A percentile compares a stretch with the other conserved stretches of the same genome.
Conservation (phyloP, 2,888 invertebrate species). For the Ptychoptera contaminata region DNA sequence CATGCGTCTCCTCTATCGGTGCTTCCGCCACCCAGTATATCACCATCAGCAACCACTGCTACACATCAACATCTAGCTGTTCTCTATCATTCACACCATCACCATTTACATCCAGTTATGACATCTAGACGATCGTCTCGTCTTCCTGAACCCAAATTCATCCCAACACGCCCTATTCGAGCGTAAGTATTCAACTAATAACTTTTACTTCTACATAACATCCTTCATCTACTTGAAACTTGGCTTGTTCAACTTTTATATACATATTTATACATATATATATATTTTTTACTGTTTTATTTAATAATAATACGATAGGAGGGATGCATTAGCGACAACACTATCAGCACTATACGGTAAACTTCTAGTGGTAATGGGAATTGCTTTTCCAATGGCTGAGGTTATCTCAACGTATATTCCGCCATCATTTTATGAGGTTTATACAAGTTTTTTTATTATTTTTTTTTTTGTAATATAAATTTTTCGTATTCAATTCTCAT, state of each 20-base stretch:
- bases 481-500: background rate
- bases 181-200: slow-evolving; percentile 21
- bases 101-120: slow-evolving; percentile 28
- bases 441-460: slow-evolving; percentile 11
- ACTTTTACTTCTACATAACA: slow-evolving; percentile 2
- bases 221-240: too few species aligned
- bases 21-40: slow-evolving; percentile 4
- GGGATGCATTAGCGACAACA: slow-evolving; percentile 74
- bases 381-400: slow-evolving; percentile 91
- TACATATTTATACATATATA: slow-evolving; percentile 2
- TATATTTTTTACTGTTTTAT: background rate
- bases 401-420: slow-evolving; percentile 89
- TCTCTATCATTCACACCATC: slow-evolving; percentile 27
- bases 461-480: too few species aligned
- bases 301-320: slow-evolving; percentile 34
- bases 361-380: slow-evolving; percentile 84
- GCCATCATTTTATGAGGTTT: slow-evolving; percentile 81
- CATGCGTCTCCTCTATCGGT: slow-evolving; percentile 2
- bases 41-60: background rate
- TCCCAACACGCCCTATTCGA: slow-evolving; percentile 21
- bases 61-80: slow-evolving; percentile 22
- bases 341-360: slow-evolving; percentile 89
- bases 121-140: slow-evolving; percentile 29
- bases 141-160: slow-evolving; percentile 9
- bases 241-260: background rate